Percentiles rank a stretch among this genome's conserved stretches.
phyloP scores from a whole-genome alignment of 2,888 invertebrate species.

The Gymnoscelis rufifasciata region DNA sequence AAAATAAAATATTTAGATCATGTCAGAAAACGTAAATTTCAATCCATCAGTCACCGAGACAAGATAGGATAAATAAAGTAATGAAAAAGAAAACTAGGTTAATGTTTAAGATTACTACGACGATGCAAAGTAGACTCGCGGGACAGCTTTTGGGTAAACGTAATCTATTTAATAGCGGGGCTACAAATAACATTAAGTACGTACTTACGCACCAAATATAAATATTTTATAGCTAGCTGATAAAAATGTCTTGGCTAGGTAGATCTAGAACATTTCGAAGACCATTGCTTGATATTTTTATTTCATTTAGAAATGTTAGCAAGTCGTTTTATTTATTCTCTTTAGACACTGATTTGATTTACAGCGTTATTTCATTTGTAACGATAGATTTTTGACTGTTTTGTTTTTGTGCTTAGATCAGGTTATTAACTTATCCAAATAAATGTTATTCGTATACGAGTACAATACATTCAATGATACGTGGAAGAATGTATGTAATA shows the following conservation, averaged over 20 bases:
- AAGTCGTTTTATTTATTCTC: too few relatives aligned
- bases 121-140: constrained; percentile 5
- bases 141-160: constrained; percentile 6
- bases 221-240: neutral
- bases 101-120: constrained; percentile 4
- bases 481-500: too few relatives aligned
- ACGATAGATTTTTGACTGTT: too few relatives aligned
- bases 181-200: constrained; percentile 6
- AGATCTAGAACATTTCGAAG: too few relatives aligned
- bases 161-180: constrained; percentile 8
- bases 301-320: too few relatives aligned
- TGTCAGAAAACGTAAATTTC: neutral
- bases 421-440: too few relatives aligned
- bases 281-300: too few relatives aligned
- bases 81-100: constrained; percentile 2
- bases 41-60: neutral
- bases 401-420: too few relatives aligned
- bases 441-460: too few relatives aligned
- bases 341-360: too few relatives aligned
- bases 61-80: neutral
- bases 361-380: too few relatives aligned
- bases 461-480: too few relatives aligned
- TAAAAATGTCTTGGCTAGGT: neutral
- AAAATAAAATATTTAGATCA: neutral
- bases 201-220: constrained; percentile 2